Evolutionary conservation across 2,113 vertebrate species (phyloP).

Genomic region (Lampris megalopsis): DNA sequence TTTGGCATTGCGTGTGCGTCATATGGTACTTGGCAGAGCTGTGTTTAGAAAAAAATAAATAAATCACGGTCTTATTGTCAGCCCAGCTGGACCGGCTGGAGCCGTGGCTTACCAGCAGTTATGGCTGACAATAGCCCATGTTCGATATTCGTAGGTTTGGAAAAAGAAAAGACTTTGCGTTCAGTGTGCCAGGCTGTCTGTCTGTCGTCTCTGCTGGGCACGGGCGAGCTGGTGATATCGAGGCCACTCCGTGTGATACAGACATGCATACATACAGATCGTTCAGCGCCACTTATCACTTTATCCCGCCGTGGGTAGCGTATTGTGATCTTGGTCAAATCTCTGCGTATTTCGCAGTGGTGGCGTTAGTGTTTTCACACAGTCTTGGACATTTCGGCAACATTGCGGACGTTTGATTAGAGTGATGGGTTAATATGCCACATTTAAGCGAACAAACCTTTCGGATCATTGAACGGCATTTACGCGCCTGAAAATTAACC

Average conservation of each 20-base stretch:
- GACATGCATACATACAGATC: not conserved
- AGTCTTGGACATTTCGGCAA: constrained; percentile 20
- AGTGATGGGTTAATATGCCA: constrained; percentile 51
- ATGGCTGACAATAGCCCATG: constrained; percentile 69
- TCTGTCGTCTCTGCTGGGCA: too few species aligned
- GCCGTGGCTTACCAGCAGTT: constrained; percentile 48
- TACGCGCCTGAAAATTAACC: constrained; percentile 85
- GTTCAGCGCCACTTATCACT: constrained; percentile 39
- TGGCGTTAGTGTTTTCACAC: not conserved
- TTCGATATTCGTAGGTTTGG: constrained; percentile 15
- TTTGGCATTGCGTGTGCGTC: not conserved
- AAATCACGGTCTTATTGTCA: constrained; percentile 59
- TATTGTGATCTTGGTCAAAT: constrained; percentile 17
- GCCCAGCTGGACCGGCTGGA: constrained; percentile 35
- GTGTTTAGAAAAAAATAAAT: not conserved
- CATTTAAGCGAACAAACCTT: constrained; percentile 54
- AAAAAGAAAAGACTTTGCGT: not conserved
- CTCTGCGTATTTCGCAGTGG: constrained; percentile 16
- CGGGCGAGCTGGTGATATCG: too few species aligned
- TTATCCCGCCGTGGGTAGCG: constrained; percentile 29
- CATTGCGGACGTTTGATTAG: not conserved
- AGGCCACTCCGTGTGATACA: too few species aligned
- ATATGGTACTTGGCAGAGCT: not conserved
- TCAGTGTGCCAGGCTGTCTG: too few species aligned
- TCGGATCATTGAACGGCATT: constrained; percentile 67